Evolutionary conservation across 2,797 vertebrate genomes (phyloP).

Genomic region (Glossophaga mutica): DNA sequence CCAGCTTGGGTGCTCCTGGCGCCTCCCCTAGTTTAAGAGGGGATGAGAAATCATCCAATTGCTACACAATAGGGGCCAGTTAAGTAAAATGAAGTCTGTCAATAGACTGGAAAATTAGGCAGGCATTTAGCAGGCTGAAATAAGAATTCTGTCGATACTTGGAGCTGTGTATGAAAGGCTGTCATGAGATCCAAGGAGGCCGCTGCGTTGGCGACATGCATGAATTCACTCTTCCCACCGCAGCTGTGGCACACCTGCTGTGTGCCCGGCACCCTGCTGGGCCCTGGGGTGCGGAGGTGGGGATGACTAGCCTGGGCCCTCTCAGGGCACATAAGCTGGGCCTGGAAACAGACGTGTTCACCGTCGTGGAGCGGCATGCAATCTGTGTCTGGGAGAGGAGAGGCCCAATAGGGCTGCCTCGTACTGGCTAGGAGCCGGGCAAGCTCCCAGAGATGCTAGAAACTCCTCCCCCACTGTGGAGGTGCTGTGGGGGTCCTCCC

Average conservation of each 20-base stretch:
- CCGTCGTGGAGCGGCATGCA: accelerated
- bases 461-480: neutral
- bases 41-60: conserved; percentile 42
- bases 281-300: neutral
- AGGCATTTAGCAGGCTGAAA: conserved; percentile 56
- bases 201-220: accelerated
- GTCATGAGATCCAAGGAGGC: neutral
- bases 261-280: no score
- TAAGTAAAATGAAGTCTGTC: conserved; percentile 65
- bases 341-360: neutral
- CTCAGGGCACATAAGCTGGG: neutral
- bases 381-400: neutral
- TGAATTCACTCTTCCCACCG: neutral
- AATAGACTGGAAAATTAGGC: conserved; percentile 72
- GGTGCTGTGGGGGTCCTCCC: neutral
- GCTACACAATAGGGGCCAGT: conserved; percentile 60
- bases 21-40: conserved; percentile 39
- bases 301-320: neutral
- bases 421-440: neutral
- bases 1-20: accelerated
- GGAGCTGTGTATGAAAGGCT: conserved; percentile 15
- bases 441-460: neutral
- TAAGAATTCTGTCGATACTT: conserved; percentile 44
- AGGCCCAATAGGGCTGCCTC: neutral
- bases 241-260: neutral